Evolutionary conservation across 2,797 vertebrate genomes (phyloP).

Genomic region (Pogoniulus pusillus): DNA sequence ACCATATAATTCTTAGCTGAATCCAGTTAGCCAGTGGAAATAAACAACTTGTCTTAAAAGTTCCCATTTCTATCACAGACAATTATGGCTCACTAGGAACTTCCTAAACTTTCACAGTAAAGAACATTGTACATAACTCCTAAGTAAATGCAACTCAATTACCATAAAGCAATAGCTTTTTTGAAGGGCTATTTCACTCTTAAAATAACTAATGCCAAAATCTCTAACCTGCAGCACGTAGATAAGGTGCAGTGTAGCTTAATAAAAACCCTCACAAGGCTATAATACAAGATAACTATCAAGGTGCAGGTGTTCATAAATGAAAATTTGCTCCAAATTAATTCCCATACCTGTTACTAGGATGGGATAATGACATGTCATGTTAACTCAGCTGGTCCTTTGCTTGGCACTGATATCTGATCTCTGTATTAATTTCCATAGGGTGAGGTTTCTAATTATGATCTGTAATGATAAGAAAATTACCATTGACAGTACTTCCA

Average conservation of each 20-base stretch:
- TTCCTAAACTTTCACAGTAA: neutral
- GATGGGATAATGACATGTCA: neutral
- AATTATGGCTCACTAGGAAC: neutral
- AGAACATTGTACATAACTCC: neutral
- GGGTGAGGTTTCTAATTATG: neutral
- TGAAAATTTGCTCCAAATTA: neutral
- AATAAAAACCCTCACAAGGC: neutral
- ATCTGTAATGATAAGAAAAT: neutral
- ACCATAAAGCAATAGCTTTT: neutral
- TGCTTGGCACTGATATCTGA: neutral
- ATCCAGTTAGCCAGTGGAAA: neutral
- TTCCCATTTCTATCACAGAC: neutral
- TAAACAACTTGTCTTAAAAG: neutral
- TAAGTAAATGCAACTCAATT: neutral
- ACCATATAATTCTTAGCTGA: neutral
- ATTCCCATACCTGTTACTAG: neutral
- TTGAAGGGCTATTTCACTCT: neutral
- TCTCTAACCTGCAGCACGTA: neutral
- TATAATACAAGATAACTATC: neutral
- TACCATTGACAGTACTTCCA: neutral
- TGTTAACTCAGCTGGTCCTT: neutral
- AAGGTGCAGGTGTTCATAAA: neutral
- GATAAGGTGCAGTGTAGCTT: neutral
- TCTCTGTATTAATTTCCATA: neutral
- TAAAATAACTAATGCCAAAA: neutral